phyloP scores from a whole-genome alignment of 53 echinoderm and acorn worm genomes.

The Henricia sp. region DNA sequence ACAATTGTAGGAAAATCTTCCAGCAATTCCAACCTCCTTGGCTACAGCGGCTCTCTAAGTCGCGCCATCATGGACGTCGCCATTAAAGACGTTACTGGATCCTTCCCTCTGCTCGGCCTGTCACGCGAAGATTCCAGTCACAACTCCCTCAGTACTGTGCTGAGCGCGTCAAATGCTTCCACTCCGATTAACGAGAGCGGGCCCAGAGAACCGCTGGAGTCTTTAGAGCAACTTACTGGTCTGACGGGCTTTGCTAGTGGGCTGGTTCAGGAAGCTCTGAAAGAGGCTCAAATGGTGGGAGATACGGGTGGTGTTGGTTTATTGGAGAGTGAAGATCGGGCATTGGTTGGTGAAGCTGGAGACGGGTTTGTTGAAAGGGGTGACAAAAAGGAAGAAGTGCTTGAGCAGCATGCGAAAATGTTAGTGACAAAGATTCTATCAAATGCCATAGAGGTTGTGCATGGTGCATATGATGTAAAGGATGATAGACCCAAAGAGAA shows the following conservation, averaged over 20 bases:
- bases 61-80: slow-evolving; percentile 92
- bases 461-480: neutral
- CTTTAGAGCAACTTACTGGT: neutral
- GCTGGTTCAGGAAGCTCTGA: slow-evolving; percentile 65
- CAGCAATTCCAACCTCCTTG: slow-evolving; percentile 52
- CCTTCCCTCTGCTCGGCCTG: slow-evolving; percentile 16
- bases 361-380: neutral
- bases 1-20: slow-evolving; percentile 24
- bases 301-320: neutral
- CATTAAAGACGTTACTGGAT: slow-evolving; percentile 74
- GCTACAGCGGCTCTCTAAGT: slow-evolving; percentile 89
- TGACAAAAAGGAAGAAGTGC: neutral
- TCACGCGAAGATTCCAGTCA: slow-evolving; percentile 46
- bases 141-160: slow-evolving; percentile 47
- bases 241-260: slow-evolving; percentile 61
- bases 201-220: neutral
- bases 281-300: neutral
- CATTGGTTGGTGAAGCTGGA: slow-evolving; percentile 21
- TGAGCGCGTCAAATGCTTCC: slow-evolving; percentile 25
- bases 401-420: neutral
- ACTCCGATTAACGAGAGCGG: slow-evolving; percentile 32
- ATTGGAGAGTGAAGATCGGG: neutral
- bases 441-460: neutral
- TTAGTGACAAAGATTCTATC: neutral
- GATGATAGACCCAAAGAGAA: neutral